A percentile compares a stretch with the other conserved stretches of the same genome.
Evolutionary conservation across 1,140 invertebrate species (phyloP).

Genomic region (Belonocnema kinseyi): DNA sequence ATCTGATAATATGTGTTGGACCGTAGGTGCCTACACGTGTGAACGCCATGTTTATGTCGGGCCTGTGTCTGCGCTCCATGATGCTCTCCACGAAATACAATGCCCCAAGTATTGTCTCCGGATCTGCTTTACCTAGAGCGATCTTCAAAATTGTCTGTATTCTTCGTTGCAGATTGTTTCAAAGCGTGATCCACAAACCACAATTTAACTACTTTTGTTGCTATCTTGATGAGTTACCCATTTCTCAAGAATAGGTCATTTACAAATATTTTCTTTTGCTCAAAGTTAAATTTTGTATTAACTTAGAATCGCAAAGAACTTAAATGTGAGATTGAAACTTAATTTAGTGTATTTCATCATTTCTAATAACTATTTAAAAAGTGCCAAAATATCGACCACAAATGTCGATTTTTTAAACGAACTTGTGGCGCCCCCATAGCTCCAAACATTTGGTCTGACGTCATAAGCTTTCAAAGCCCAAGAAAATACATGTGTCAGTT

Average conservation of each 20-base stretch:
- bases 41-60: not conserved
- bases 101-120: slow-evolving; percentile 27
- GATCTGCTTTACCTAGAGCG: slow-evolving; percentile 27
- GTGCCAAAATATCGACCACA: too few species aligned
- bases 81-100: slow-evolving; percentile 34
- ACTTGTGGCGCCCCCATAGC: too few species aligned
- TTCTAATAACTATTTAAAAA: too few species aligned
- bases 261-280: too few species aligned
- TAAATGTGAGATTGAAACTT: too few species aligned
- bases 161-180: slow-evolving; percentile 26
- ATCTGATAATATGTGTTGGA: not conserved
- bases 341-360: too few species aligned
- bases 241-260: not conserved
- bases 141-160: slow-evolving; percentile 17
- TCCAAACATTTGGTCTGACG: too few species aligned
- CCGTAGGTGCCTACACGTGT: slow-evolving; percentile 27
- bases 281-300: too few species aligned
- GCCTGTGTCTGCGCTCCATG: slow-evolving; percentile 9
- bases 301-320: too few species aligned
- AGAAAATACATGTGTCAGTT: too few species aligned
- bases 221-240: slow-evolving; percentile 7
- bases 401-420: too few species aligned
- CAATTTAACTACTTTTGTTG: slow-evolving; percentile 3
- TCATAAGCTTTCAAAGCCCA: too few species aligned
- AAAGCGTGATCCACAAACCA: slow-evolving; percentile 19